Evolutionary conservation across 2,888 invertebrate species (phyloP).

Genomic region (Dynastes hyllus): DNA sequence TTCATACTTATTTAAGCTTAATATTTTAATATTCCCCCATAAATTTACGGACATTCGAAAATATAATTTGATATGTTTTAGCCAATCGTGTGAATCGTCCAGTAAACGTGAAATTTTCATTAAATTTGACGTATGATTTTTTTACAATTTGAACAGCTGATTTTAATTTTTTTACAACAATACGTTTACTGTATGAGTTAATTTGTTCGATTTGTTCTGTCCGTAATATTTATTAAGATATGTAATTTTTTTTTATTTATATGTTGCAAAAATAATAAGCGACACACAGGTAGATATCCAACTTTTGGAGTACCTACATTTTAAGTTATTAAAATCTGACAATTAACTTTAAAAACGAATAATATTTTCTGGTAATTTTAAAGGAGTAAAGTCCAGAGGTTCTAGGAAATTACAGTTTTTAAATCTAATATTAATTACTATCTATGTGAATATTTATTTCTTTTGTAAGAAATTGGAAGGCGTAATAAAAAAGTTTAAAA

Average conservation of each 20-base stretch:
- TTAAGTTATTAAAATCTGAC: conserved; percentile 18
- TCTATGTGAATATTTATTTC: conserved; percentile 57
- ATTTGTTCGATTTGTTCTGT: not conserved
- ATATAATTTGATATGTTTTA: not conserved
- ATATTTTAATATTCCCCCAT: conserved; percentile 1
- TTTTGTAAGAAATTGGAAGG: conserved; percentile 58
- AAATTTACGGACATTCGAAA: not conserved
- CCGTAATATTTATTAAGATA: conserved; percentile 2
- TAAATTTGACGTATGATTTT: too few species aligned
- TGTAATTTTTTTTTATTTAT: conserved; percentile 23
- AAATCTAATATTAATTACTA: conserved; percentile 49
- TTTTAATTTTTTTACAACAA: too few species aligned
- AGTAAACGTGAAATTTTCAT: not conserved
- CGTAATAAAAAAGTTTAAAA: conserved; percentile 56
- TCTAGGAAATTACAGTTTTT: conserved; percentile 40
- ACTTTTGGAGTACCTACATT: conserved; percentile 8
- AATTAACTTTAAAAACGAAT: not conserved
- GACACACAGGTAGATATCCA: conserved; percentile 22
- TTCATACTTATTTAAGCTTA: conserved; percentile 39
- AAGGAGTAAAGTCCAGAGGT: conserved; percentile 35
- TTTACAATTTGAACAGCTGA: too few species aligned
- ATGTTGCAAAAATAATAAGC: not conserved
- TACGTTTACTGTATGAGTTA: too few species aligned
- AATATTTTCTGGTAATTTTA: conserved; percentile 3
- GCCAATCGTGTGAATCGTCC: not conserved